phyloP scores from a whole-genome alignment of 1,140 invertebrate genomes.

The Trachelipus rathkii region DNA sequence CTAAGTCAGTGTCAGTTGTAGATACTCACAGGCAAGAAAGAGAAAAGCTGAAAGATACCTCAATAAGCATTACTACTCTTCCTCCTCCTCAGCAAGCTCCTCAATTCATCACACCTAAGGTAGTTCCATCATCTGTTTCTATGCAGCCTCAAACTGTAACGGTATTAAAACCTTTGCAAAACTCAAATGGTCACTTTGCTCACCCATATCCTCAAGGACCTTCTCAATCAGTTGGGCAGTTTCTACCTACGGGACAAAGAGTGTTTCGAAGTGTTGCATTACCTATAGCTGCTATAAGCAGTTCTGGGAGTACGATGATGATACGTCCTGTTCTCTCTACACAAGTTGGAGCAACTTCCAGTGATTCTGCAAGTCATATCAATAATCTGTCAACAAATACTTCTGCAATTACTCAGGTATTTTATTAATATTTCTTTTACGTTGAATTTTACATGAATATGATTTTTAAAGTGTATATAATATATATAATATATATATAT shows the following conservation, averaged over 20 bases:
- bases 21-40: neutral
- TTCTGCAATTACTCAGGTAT: neutral
- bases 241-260: neutral
- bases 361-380: neutral
- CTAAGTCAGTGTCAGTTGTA: neutral
- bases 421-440: too few relatives aligned
- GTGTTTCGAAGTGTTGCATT: neutral
- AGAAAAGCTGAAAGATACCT: neutral
- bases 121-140: neutral
- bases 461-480: too few relatives aligned
- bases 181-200: neutral
- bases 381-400: neutral
- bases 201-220: neutral
- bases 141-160: constrained; percentile 8
- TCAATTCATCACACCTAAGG: neutral
- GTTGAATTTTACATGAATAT: too few relatives aligned
- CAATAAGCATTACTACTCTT: neutral
- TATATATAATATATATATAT: too few relatives aligned
- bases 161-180: neutral
- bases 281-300: neutral
- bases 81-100: neutral
- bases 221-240: neutral
- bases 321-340: neutral
- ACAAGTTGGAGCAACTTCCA: neutral
- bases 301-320: constrained; percentile 3